Conservation (phyloP, 2,797 vertebrate species). For the Anas bahamensis region DNA sequence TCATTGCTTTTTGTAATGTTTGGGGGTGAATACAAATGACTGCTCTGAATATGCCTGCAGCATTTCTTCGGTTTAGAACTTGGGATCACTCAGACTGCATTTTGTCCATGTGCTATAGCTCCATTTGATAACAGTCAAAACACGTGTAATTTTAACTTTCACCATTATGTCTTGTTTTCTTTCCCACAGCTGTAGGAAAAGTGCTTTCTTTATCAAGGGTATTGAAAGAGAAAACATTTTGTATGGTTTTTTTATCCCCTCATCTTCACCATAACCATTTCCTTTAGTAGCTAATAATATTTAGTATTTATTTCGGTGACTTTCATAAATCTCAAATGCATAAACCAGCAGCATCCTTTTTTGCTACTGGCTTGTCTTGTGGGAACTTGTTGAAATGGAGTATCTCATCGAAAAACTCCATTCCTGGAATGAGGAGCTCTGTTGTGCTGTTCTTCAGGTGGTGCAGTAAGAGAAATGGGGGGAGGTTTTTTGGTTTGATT, state of each 20-base stretch:
- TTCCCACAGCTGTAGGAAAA: slow-evolving; percentile 60
- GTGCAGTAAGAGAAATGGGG: not conserved
- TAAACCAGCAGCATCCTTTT: slow-evolving; percentile 40
- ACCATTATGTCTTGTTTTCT: not conserved
- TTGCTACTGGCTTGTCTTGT: slow-evolving; percentile 31
- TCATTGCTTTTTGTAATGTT: not conserved
- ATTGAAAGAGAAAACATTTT: slow-evolving; percentile 6
- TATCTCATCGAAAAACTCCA: slow-evolving; percentile 11
- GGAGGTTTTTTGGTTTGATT: not conserved
- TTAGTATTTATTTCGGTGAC: slow-evolving; percentile 38
- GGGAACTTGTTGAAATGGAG: slow-evolving; percentile 40
- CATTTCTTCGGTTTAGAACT: slow-evolving; percentile 11
- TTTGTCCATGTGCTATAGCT: not conserved
- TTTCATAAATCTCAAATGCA: slow-evolving; percentile 49
- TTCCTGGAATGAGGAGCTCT: not conserved
- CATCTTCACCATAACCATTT: slow-evolving; percentile 20
- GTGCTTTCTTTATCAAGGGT: slow-evolving; percentile 23
- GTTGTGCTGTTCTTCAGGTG: not conserved
- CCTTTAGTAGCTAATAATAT: slow-evolving; percentile 62
- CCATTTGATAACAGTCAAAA: slow-evolving; percentile 32
- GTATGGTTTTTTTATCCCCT: not conserved
- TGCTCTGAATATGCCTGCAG: not conserved
- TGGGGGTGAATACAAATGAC: not conserved
- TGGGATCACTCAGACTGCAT: not conserved
- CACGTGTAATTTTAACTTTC: slow-evolving; percentile 23